Percentiles rank a stretch among this genome's conserved stretches.
Evolutionary conservation across 2,113 vertebrate genomes (phyloP).

Genomic region (Isichthys henryi): DNA sequence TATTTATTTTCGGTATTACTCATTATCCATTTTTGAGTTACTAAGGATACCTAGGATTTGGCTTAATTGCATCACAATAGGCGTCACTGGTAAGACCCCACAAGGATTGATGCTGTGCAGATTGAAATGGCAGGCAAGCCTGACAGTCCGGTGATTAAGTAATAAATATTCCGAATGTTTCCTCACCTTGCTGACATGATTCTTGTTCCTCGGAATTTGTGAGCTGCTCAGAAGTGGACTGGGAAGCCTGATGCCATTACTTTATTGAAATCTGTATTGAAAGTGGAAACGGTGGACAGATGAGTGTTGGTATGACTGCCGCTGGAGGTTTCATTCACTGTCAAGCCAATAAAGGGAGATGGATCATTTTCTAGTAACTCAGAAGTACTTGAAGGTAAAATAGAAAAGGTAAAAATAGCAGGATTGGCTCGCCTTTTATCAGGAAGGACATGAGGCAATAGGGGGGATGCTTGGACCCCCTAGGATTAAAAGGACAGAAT

Average conservation of each 20-base stretch:
- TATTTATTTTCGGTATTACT: neutral
- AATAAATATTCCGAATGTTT: neutral
- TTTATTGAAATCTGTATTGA: neutral
- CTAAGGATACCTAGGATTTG: neutral
- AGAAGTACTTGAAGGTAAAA: neutral
- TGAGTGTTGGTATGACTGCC: neutral
- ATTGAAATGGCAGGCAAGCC: neutral
- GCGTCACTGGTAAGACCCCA: neutral
- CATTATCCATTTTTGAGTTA: neutral
- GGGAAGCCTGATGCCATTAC: neutral
- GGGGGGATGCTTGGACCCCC: neutral
- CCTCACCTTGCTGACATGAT: neutral
- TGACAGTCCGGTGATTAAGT: neutral
- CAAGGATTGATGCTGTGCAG: neutral
- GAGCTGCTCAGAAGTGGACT: neutral
- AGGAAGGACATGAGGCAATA: neutral
- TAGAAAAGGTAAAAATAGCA: neutral
- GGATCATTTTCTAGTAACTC: neutral
- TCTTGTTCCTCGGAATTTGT: neutral
- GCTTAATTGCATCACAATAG: neutral
- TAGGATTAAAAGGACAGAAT: neutral
- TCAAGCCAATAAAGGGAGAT: neutral
- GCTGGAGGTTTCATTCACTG: neutral
- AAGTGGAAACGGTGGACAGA: neutral
- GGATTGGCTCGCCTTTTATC: neutral